phyloP scores from a whole-genome alignment of 2,797 vertebrate species.

The Lerista edwardsae region DNA sequence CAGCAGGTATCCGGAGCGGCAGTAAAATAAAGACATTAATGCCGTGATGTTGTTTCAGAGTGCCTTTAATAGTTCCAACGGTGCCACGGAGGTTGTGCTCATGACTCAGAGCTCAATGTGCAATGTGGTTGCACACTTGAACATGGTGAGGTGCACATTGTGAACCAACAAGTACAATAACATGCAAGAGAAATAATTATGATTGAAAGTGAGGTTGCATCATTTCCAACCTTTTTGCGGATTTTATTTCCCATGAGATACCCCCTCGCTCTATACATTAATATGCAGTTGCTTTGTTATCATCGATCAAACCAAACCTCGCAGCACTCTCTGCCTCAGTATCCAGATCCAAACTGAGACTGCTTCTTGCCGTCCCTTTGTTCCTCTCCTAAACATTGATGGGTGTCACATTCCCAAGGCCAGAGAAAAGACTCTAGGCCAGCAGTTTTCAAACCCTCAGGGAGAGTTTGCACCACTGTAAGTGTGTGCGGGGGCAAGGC shows the following conservation, averaged over 20 bases:
- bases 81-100: background rate
- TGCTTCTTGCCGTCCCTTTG: background rate
- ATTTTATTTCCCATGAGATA: background rate
- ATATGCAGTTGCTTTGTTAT: no score
- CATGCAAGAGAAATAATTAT: background rate
- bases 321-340: background rate
- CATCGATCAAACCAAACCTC: background rate
- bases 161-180: background rate
- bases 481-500: no score
- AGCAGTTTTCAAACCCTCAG: background rate
- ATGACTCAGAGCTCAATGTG: background rate
- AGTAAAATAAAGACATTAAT: conserved; percentile 16
- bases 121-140: background rate
- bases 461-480: no score
- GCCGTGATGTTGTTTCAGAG: background rate
- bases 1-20: background rate
- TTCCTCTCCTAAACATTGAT: background rate
- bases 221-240: background rate
- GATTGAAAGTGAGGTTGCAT: background rate
- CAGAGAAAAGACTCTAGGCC: background rate
- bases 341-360: background rate
- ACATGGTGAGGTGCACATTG: background rate
- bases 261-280: background rate
- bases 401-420: background rate
- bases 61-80: background rate